phyloP scores from a whole-genome alignment of 2,113 vertebrate genomes.

The Recurvirostra avosetta region DNA sequence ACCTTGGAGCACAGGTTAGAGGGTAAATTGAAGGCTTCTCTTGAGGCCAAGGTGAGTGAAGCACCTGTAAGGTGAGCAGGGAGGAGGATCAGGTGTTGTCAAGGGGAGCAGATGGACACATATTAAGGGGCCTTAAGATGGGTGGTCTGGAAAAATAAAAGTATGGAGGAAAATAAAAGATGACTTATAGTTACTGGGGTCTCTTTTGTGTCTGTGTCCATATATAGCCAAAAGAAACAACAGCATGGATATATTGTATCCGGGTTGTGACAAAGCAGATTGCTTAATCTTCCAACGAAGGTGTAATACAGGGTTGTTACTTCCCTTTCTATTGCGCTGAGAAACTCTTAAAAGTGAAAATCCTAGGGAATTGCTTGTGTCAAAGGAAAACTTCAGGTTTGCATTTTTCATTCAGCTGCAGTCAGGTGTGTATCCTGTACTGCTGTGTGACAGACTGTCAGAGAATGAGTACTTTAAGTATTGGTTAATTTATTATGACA shows the following conservation, averaged over 20 bases:
- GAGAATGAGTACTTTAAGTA: not conserved
- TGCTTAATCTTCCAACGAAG: not conserved
- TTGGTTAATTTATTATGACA: constrained; percentile 11
- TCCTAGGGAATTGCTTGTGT: not conserved
- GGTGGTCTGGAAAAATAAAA: not conserved
- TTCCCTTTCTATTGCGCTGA: not conserved
- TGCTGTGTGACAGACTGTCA: not conserved
- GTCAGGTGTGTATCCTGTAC: not conserved
- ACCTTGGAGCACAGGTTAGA: not conserved
- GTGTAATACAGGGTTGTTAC: not conserved
- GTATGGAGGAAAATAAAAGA: not conserved
- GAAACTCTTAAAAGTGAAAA: not conserved
- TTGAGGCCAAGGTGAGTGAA: not conserved
- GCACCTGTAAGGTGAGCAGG: not conserved
- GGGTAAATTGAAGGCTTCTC: not conserved
- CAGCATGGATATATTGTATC: not conserved
- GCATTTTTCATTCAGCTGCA: not conserved
- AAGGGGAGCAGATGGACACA: not conserved
- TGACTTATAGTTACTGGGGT: not conserved
- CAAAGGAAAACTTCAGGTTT: not conserved
- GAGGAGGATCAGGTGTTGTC: not conserved
- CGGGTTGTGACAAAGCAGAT: not conserved
- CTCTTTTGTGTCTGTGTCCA: not conserved
- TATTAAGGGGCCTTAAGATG: not conserved
- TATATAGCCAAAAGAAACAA: not conserved